Percentiles rank a stretch among this genome's conserved stretches.
Conservation (phyloP, 2,888 invertebrate genomes). For the Timandra comae region DNA sequence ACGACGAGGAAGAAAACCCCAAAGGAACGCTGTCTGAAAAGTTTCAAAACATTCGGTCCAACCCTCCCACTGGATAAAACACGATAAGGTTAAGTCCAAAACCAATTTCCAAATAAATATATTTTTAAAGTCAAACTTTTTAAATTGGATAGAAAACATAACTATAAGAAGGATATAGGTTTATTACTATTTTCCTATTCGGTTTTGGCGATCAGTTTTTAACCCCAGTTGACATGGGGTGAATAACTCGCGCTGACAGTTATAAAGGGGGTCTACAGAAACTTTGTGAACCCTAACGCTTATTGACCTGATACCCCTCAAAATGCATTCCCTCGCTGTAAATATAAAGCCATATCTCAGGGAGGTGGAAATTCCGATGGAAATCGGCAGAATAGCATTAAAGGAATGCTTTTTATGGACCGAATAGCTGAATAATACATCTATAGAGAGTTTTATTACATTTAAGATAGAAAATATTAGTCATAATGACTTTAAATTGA, state of each 20-base stretch:
- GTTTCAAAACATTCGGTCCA: constrained; percentile 15
- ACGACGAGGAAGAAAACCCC: constrained; percentile 2
- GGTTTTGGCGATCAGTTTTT: constrained; percentile 57
- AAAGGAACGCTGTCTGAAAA: constrained; percentile 9
- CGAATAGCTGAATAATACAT: constrained; percentile 20
- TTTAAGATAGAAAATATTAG: no score
- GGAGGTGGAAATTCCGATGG: constrained; percentile 42
- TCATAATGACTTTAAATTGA: no score
- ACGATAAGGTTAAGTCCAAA: no score
- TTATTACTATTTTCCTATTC: constrained; percentile 57
- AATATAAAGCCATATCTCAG: constrained; percentile 41
- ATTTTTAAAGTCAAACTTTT: constrained; percentile 31
- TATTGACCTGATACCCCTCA: constrained; percentile 58
- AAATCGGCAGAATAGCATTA: constrained; percentile 43
- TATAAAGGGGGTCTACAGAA: constrained; percentile 46
- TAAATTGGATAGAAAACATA: constrained; percentile 22
- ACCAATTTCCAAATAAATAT: constrained; percentile 28
- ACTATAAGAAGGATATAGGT: constrained; percentile 27
- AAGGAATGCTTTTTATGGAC: constrained; percentile 33
- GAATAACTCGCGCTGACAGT: constrained; percentile 66
- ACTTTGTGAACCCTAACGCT: constrained; percentile 49
- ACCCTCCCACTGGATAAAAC: constrained; percentile 14
- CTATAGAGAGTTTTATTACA: no score
- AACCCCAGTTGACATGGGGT: constrained; percentile 64
- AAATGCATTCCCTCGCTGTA: constrained; percentile 49